These are phyloP conservation scores for Tyrophagus putrescentiae DNA, from an alignment of 1,140 invertebrate genomes.

Conservation along the genomic window DNA sequence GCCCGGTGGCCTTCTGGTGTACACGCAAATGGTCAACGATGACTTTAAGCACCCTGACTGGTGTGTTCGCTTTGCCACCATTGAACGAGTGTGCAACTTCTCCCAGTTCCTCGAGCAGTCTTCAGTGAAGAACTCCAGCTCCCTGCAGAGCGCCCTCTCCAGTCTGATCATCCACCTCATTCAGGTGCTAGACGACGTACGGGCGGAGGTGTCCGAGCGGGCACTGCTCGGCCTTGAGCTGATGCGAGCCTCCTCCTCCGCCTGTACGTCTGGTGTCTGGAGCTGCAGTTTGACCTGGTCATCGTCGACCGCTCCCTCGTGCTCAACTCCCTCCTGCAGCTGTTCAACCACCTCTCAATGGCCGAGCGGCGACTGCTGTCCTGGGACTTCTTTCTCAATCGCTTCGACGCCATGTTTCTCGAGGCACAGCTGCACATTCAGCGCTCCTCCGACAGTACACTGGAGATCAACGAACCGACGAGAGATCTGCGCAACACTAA, in stretches of 20 bases:
- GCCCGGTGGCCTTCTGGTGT: constrained; percentile 75
- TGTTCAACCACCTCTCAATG: constrained; percentile 68
- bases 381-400: constrained; percentile 96
- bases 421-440: constrained; percentile 84
- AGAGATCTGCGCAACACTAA: constrained; percentile 77
- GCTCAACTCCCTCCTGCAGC: constrained; percentile 82
- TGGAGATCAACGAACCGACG: constrained; percentile 53
- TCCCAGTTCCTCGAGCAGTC: constrained; percentile 81
- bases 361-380: constrained; percentile 73
- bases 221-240: constrained; percentile 83
- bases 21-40: constrained; percentile 82
- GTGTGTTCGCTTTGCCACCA: constrained; percentile 75
- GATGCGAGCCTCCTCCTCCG: constrained; percentile 58
- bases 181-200: constrained; percentile 85
- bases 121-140: constrained; percentile 60
- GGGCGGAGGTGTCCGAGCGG: constrained; percentile 82
- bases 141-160: constrained; percentile 79
- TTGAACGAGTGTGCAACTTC: constrained; percentile 79
- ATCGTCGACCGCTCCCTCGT: constrained; percentile 93
- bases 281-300: constrained; percentile 81
- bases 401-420: constrained; percentile 86
- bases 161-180: constrained; percentile 94
- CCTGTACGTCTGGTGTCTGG: constrained; percentile 59
- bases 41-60: constrained; percentile 77
- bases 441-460: constrained; percentile 36